Percentiles rank a stretch among this genome's conserved stretches.
Conservation (phyloP, 2,797 vertebrate genomes). For the Dermochelys coriacea region DNA sequence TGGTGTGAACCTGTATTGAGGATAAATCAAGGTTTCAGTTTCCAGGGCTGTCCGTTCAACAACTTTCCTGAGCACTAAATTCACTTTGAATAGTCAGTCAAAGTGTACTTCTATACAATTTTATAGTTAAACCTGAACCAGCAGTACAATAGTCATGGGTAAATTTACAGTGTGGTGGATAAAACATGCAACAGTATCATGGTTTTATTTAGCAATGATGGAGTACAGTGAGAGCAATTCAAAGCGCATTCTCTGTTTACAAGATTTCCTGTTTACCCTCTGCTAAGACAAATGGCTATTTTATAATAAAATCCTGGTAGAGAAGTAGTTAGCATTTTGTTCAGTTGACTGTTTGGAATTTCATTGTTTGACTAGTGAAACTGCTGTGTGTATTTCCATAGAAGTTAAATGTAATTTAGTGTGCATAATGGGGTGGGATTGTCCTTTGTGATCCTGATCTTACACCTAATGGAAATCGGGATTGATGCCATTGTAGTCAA, state of each 20-base stretch:
- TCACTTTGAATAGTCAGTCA: neutral
- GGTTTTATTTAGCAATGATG: neutral
- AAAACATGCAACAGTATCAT: neutral
- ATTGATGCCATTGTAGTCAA: neutral
- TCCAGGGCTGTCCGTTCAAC: neutral
- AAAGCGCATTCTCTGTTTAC: neutral
- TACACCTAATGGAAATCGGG: neutral
- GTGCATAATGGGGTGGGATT: neutral
- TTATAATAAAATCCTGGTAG: neutral
- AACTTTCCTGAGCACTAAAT: neutral
- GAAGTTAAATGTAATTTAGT: neutral
- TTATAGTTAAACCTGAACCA: neutral
- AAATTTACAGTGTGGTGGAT: neutral
- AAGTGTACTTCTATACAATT: neutral
- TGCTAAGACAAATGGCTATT: neutral
- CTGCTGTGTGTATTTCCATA: neutral
- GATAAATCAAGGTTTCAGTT: neutral
- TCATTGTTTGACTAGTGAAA: neutral
- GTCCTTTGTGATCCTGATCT: neutral
- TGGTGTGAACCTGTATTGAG: neutral
- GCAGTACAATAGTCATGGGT: neutral
- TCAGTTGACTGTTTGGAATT: too few relatives aligned
- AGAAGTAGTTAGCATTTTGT: neutral
- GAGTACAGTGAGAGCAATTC: neutral
- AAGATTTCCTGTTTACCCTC: neutral